These are phyloP conservation scores for Brachycybe producta DNA, from an alignment of 2,888 invertebrate genomes.

Conservation along the genomic window DNA sequence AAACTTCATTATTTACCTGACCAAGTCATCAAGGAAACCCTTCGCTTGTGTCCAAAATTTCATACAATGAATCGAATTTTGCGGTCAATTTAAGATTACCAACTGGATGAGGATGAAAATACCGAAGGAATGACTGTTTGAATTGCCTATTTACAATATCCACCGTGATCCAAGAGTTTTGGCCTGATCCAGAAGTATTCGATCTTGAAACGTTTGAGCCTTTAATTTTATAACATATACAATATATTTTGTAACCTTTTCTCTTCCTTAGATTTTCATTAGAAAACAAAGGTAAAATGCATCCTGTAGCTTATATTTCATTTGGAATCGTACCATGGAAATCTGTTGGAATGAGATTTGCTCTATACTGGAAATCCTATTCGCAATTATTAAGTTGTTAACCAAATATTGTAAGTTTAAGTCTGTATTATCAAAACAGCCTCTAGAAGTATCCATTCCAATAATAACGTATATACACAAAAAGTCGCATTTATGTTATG, in stretches of 20 bases:
- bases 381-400: conserved; percentile 24
- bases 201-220: too few relatives aligned
- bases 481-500: too few relatives aligned
- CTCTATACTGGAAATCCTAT: conserved; percentile 23
- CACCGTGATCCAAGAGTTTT: conserved; percentile 16
- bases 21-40: conserved; percentile 6
- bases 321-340: background rate
- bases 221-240: too few relatives aligned
- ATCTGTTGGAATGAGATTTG: too few relatives aligned
- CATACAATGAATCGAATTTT: background rate
- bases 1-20: conserved; percentile 12
- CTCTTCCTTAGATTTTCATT: conserved; percentile 25
- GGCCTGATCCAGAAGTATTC: conserved; percentile 15
- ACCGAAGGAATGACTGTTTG: conserved; percentile 6
- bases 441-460: too few relatives aligned
- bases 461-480: too few relatives aligned
- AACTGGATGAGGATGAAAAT: background rate
- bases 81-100: background rate
- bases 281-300: conserved; percentile 15
- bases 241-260: too few relatives aligned
- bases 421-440: too few relatives aligned
- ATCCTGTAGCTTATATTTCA: background rate
- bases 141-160: conserved; percentile 14
- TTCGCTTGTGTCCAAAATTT: background rate
- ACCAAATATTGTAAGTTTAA: conserved; percentile 21